A percentile compares a stretch with the other conserved stretches of the same genome.
These are phyloP conservation scores for Leucoptera coffeella DNA, from an alignment of 2,888 invertebrate genomes.

Conservation along the genomic window DNA sequence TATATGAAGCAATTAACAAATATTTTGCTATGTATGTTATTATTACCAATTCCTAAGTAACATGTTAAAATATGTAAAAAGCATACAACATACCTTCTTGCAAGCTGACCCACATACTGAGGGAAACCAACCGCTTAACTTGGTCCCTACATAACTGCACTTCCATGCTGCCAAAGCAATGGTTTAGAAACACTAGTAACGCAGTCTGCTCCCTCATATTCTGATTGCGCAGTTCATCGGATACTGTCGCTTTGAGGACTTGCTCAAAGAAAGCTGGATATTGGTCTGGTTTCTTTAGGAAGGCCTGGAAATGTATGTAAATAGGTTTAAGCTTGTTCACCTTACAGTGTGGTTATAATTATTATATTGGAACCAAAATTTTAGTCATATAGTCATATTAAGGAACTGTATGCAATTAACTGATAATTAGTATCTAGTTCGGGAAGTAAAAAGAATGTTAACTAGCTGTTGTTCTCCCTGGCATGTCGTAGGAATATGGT, in stretches of 20 bases:
- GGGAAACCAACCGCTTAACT: constrained; percentile 82
- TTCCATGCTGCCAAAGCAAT: constrained; percentile 89
- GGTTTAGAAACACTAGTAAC: constrained; percentile 82
- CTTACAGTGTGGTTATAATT: neutral
- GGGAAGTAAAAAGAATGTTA: too few relatives aligned
- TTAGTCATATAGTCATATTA: too few relatives aligned
- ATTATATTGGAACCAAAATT: too few relatives aligned
- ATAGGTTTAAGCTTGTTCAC: neutral
- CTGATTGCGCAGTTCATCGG: constrained; percentile 35
- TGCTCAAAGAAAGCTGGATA: constrained; percentile 80
- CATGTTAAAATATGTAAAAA: too few relatives aligned
- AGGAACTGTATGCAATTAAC: too few relatives aligned
- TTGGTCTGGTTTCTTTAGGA: constrained; percentile 68
- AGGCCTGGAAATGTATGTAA: constrained; percentile 48
- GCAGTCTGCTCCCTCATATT: constrained; percentile 75
- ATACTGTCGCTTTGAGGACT: constrained; percentile 68
- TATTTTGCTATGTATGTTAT: too few relatives aligned
- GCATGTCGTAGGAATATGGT: too few relatives aligned
- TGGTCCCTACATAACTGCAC: constrained; percentile 89
- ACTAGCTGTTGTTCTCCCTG: too few relatives aligned
- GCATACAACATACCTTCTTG: constrained; percentile 60
- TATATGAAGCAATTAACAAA: too few relatives aligned
- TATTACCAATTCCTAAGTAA: too few relatives aligned
- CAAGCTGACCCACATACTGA: constrained; percentile 90
- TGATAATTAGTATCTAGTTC: too few relatives aligned